Percentiles rank a stretch among this genome's conserved stretches.
These are phyloP conservation scores for Piprites chloris DNA, from an alignment of 2,113 vertebrate species.

Conservation along the genomic window DNA sequence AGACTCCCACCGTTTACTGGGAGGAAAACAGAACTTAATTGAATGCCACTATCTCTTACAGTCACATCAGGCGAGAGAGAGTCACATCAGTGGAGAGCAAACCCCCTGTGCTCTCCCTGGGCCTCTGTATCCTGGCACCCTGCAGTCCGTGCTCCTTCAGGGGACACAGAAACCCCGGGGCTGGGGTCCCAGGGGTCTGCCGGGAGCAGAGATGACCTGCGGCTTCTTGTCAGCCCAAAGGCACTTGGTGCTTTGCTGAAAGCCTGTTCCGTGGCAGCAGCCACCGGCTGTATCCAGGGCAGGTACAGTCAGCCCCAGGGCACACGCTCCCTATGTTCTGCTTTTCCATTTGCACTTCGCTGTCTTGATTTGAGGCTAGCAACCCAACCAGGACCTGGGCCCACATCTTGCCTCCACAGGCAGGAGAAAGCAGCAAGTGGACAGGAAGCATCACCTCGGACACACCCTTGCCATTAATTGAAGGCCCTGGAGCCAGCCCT, in stretches of 20 bases:
- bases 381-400: neutral
- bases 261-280: neutral
- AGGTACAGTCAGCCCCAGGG: neutral
- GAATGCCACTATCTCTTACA: neutral
- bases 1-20: neutral
- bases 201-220: accelerated
- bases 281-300: neutral
- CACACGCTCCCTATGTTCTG: accelerated
- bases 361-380: neutral
- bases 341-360: neutral
- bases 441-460: accelerated
- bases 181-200: accelerated
- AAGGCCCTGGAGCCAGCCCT: neutral
- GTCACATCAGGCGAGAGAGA: neutral
- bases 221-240: neutral
- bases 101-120: accelerated
- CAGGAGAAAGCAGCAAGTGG: neutral
- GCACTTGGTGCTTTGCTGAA: neutral
- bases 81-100: neutral
- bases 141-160: neutral
- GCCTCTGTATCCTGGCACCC: neutral
- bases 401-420: neutral
- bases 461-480: neutral
- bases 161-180: accelerated
- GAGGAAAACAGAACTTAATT: constrained; percentile 36